Evolutionary conservation across 2,888 invertebrate genomes (phyloP), one percentile per base, ranked within the genome.

Genomic region (Iphiclides podalirius): DNA sequence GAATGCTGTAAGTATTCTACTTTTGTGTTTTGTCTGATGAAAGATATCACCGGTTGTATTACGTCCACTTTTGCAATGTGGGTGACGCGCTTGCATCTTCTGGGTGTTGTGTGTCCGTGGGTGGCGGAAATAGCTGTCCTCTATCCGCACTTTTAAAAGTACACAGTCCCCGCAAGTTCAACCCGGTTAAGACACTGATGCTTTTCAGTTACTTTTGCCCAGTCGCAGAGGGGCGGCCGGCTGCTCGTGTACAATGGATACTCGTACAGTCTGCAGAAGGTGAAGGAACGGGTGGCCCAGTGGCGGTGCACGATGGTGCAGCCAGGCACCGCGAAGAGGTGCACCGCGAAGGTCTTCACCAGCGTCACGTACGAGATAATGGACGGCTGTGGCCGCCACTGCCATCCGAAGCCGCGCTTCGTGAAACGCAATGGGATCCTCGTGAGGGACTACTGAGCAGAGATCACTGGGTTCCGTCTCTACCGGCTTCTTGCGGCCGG

Each of bases 221-320:
- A 62, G 54, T 79, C 79, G 9, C 79, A 77, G 58, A 68, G 79
- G 59, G 79, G 79, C 0, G 72, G 73, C 0, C 64, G 63, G 6
- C 70, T 79, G 13, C 64, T 80, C 3, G 53, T 80, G 50, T 75
- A 60, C 67, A 55, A 70, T 12, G 73, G 79, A 7, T 78, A 72
- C 55, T 70, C 72, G 1, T 80, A 75, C 62, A 72, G 70, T 41
- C 54, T 67, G 9, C 63, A 62, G 44, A 65, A 54, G 37, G 53
- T 42, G 23, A 68, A 58, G 42, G 44, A 70, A 33, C 64, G 68
- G 2, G 50, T 68, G 6, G 54, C 59, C 0, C 69, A 70, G 1
- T 80, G 81, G 81, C 67, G 68, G 26, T 81, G 80, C 47, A 72
- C 75, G n/a, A 79, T 78, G 79, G 67, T 61, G 0, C 67, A 69